phyloP scores from a whole-genome alignment of 2,797 vertebrate species.

The Lateolabrax maculatus region DNA sequence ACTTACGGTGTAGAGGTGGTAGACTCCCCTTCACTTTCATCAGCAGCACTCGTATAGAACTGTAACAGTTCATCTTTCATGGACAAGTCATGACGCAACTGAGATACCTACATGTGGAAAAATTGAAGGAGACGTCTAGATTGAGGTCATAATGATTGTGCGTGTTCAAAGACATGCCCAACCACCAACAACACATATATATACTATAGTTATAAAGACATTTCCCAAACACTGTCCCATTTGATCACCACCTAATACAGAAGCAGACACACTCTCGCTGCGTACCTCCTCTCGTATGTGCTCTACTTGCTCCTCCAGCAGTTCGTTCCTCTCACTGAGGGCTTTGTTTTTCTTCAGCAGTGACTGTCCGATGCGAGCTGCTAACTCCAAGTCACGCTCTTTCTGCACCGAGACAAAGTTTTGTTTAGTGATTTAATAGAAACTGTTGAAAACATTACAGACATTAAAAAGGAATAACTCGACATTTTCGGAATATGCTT shows the following conservation, averaged over 20 bases:
- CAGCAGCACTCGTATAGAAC: conserved; percentile 95
- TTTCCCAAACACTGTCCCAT: neutral
- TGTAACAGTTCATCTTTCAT: conserved; percentile 99
- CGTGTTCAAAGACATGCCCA: neutral
- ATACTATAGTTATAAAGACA: neutral
- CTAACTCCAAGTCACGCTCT: conserved; percentile 97
- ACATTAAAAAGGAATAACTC: neutral
- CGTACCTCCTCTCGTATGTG: conserved; percentile 96
- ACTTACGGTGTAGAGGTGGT: conserved; percentile 94
- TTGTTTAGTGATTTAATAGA: neutral
- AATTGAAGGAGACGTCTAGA: neutral
- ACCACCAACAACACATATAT: neutral
- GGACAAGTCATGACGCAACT: conserved; percentile 95
- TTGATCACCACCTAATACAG: neutral
- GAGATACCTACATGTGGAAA: conserved; percentile 89
- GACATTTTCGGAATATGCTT: neutral
- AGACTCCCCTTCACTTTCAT: conserved; percentile 96
- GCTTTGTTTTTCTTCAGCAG: conserved; percentile 98
- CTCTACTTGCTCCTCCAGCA: conserved; percentile 96
- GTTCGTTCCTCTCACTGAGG: conserved; percentile 95
- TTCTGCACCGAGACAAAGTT: conserved; percentile 85
- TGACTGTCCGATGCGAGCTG: conserved; percentile 97
- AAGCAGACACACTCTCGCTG: neutral
- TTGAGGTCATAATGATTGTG: neutral
- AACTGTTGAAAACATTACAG: neutral